Base-by-base conservation (phyloP, 2,113 vertebrate genomes). In the Amia ocellicauda region DNA sequence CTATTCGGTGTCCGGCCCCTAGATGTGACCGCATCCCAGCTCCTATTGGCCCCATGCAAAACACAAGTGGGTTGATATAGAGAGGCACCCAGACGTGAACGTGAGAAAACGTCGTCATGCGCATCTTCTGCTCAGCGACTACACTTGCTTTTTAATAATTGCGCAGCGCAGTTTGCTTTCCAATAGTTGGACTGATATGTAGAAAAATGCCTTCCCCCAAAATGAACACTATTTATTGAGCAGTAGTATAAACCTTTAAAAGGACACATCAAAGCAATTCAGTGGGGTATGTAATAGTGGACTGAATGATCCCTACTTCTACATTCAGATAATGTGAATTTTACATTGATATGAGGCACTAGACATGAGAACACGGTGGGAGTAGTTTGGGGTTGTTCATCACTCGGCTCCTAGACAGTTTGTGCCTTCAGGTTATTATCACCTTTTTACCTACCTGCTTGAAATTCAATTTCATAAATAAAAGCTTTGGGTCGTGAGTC, bases 21-120 rank as follows among this genome's bases (percentile, higher is more conserved):
- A 76, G 75, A 70, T 64, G 74, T 53, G 42, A 3, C 9, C 61
- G 64, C 78, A 83, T 89, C 86, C 85, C 66, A 60, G 66, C 75
- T 49, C 62, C 42, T 66, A 76, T 83, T 80, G 62, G 81, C 77
- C 76, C 69, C 75, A 45, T 59, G 85, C 70, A 80, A 78, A 73
- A 52, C 62, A 61, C 55, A 68, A 41, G 74, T 53, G 66, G 68
- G 71, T 70, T 64, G 61, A 62, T 78, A 88, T 84, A 84, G 76
- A 80, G 71, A 76, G 78, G 78, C 88, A 89, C 74, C 82, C 85
- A 74, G 70, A 86, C 77, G 82, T 86, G 85, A 88, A 88, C 71
- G 77, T 90, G 83, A 90, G 85, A 89, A 87, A 89, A 83, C 71
- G 62, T 79, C 27, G 57, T 77, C 81, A 85, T 78, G 77, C 82